Percentiles rank a stretch among this genome's conserved stretches.
Conservation (phyloP, 2,888 invertebrate genomes). For the Graphium colonna region DNA sequence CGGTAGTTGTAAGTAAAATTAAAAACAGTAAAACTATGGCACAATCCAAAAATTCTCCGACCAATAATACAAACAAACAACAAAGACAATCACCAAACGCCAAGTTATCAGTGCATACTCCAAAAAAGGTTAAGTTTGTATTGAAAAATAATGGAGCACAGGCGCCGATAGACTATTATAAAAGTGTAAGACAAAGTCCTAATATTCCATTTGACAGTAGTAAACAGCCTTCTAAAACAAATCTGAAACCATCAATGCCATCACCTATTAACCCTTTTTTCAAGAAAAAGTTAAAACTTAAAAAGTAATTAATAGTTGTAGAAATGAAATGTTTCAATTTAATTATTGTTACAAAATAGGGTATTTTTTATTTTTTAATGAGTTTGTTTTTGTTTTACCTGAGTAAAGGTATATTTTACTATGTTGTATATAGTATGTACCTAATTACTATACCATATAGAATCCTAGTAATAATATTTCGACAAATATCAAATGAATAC, state of each 20-base stretch:
- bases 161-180: constrained; percentile 85
- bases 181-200: constrained; percentile 85
- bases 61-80: too few species aligned
- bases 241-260: constrained; percentile 84
- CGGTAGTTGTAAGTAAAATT: constrained; percentile 46
- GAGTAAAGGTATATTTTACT: too few species aligned
- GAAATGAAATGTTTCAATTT: too few species aligned
- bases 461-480: too few species aligned
- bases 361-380: too few species aligned
- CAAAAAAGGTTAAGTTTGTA: constrained; percentile 87
- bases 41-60: constrained; percentile 24
- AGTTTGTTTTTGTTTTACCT: too few species aligned
- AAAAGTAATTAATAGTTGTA: not conserved
- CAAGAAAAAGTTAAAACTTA: constrained; percentile 59
- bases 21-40: constrained; percentile 50
- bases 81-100: constrained; percentile 26
- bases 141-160: constrained; percentile 86
- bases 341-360: too few species aligned
- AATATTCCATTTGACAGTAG: constrained; percentile 87
- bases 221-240: constrained; percentile 84
- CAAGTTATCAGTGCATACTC: constrained; percentile 37
- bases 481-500: too few species aligned
- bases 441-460: too few species aligned
- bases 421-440: too few species aligned
- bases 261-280: constrained; percentile 90